These are phyloP conservation scores for Chiloscyllium punctatum DNA, from an alignment of 2,797 vertebrate species.

Conservation along the genomic window DNA sequence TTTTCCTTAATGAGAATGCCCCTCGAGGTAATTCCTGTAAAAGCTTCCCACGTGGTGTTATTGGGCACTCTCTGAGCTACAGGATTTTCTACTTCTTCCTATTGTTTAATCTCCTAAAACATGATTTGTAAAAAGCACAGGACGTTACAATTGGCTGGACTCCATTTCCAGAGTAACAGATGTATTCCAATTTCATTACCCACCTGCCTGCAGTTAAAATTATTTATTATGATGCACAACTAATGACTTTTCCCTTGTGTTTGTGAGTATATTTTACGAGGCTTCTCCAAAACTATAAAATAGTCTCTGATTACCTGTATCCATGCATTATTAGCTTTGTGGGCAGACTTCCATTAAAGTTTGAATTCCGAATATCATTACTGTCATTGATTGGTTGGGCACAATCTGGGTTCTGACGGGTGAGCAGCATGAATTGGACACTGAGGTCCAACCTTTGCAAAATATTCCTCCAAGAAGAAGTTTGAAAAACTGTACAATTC, in stretches of 20 bases:
- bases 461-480: neutral
- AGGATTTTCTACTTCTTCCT: neutral
- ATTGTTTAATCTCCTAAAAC: neutral
- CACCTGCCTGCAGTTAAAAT: neutral
- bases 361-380: slow-evolving; percentile 46
- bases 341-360: slow-evolving; percentile 66
- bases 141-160: neutral
- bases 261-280: neutral
- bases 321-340: slow-evolving; percentile 89
- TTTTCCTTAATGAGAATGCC: neutral
- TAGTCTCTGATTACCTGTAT: slow-evolving; percentile 69
- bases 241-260: neutral
- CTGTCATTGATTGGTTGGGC: slow-evolving; percentile 54
- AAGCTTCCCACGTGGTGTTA: neutral
- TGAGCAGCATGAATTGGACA: neutral
- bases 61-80: neutral
- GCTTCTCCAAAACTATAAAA: neutral
- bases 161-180: neutral
- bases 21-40: neutral
- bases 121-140: neutral
- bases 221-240: neutral
- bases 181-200: neutral
- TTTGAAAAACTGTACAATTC: slow-evolving; percentile 18
- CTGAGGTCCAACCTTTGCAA: neutral
- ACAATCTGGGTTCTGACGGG: neutral